Percentiles rank a stretch among this genome's conserved stretches.
Evolutionary conservation across 2,888 invertebrate genomes (phyloP).

Genomic region (Tiliacea aurago): DNA sequence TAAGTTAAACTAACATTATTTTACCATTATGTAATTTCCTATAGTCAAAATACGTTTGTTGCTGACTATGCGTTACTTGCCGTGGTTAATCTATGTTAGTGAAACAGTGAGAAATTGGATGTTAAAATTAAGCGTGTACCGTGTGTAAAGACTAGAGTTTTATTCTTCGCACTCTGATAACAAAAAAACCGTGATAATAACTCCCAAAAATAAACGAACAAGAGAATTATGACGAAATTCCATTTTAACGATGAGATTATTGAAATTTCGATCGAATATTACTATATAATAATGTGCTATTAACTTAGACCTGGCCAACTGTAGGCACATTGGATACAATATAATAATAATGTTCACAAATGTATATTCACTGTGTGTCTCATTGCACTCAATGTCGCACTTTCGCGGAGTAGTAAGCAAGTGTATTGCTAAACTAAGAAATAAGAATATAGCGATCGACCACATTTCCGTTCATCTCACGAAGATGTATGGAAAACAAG

Average conservation of each 20-base stretch:
- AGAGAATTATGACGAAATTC: constrained; percentile 15
- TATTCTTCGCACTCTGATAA: constrained; percentile 36
- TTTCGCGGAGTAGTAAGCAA: constrained; percentile 27
- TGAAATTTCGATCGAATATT: constrained; percentile 8
- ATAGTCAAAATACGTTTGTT: constrained; percentile 37
- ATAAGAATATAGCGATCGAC: background rate
- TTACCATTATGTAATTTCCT: background rate
- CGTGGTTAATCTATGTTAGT: constrained; percentile 42
- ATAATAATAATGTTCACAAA: constrained; percentile 28
- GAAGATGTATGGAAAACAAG: background rate
- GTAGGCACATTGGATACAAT: constrained; percentile 13
- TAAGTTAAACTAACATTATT: constrained; percentile 10
- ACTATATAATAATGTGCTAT: constrained; percentile 10
- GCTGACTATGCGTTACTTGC: constrained; percentile 56
- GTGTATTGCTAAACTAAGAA: constrained; percentile 21
- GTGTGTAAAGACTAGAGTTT: constrained; percentile 22
- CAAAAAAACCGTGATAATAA: constrained; percentile 10
- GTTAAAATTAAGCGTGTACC: constrained; percentile 50
- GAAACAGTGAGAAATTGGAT: constrained; percentile 52
- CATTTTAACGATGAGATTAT: constrained; percentile 14
- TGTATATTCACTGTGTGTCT: constrained; percentile 55
- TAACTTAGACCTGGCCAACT: constrained; percentile 5
- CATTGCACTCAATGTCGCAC: constrained; percentile 52
- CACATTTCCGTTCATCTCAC: background rate
- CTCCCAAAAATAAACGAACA: constrained; percentile 1